Evolutionary conservation across 2,888 invertebrate genomes (phyloP).

Genomic region (Limnephilus auricula): DNA sequence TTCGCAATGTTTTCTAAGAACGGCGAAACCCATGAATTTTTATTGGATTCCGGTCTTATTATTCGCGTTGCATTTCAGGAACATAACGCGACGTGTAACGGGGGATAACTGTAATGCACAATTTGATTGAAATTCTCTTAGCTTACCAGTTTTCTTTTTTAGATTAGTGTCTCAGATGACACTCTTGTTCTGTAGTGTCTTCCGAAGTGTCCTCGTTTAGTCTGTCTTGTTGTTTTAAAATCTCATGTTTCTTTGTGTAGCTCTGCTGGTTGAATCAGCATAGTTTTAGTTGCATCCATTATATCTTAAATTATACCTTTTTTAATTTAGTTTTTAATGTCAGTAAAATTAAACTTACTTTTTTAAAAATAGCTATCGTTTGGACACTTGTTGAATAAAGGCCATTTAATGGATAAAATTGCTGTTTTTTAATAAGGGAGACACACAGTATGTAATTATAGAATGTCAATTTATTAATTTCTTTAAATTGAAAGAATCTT

Average conservation of each 20-base stretch:
- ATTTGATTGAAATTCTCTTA: background rate
- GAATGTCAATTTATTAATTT: background rate
- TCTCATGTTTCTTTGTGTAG: too few relatives aligned
- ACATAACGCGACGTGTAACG: background rate
- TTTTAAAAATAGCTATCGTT: too few relatives aligned
- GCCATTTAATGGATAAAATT: background rate
- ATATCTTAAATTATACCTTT: too few relatives aligned
- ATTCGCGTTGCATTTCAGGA: background rate
- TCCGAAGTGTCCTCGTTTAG: too few relatives aligned
- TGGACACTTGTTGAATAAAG: background rate
- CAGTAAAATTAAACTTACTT: too few relatives aligned
- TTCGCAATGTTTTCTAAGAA: too few relatives aligned
- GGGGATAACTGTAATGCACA: background rate
- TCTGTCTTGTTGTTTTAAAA: too few relatives aligned
- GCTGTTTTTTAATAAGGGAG: background rate
- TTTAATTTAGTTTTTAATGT: too few relatives aligned
- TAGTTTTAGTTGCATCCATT: too few relatives aligned
- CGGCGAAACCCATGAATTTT: background rate
- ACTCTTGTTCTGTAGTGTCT: background rate
- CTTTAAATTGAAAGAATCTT: background rate
- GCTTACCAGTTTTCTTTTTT: too few relatives aligned
- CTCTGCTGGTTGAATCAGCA: too few relatives aligned
- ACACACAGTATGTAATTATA: background rate
- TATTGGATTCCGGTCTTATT: background rate
- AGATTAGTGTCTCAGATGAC: too few relatives aligned